A percentile compares a stretch with the other conserved stretches of the same genome.
phyloP scores from a whole-genome alignment of 1,140 invertebrate genomes.

The Drosophila setifemur region DNA sequence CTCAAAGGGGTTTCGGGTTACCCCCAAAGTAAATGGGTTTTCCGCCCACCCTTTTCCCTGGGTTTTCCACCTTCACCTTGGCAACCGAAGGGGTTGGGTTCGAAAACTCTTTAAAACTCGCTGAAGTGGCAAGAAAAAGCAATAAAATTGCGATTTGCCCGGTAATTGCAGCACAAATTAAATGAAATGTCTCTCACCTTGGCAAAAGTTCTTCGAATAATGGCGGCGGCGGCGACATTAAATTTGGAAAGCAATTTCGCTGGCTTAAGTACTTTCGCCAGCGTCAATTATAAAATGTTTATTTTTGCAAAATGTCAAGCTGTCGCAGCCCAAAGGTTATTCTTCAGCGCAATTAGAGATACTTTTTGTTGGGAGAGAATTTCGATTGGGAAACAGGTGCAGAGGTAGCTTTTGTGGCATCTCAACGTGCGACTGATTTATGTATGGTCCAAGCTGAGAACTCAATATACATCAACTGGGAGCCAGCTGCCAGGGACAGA shows the following conservation, averaged over 20 bases:
- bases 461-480: slow-evolving; percentile 51
- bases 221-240: background rate
- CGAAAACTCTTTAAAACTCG: slow-evolving; percentile 52
- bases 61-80: slow-evolving; percentile 11
- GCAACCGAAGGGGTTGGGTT: slow-evolving; percentile 22
- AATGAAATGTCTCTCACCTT: slow-evolving; percentile 6
- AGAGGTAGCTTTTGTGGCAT: slow-evolving; percentile 24
- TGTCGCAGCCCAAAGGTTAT: background rate
- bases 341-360: background rate
- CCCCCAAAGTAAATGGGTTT: background rate
- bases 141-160: slow-evolving; percentile 46
- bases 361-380: slow-evolving; percentile 2
- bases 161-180: slow-evolving; percentile 31
- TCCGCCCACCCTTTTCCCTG: too few species aligned
- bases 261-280: slow-evolving; percentile 30
- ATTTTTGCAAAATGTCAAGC: slow-evolving; percentile 21
- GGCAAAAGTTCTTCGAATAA: slow-evolving; percentile 34
- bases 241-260: slow-evolving; percentile 44
- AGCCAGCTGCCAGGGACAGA: slow-evolving; percentile 48
- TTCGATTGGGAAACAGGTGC: slow-evolving; percentile 6
- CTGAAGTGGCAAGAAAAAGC: slow-evolving; percentile 35
- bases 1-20: slow-evolving; percentile 41
- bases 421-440: slow-evolving; percentile 56
- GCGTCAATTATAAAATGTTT: slow-evolving; percentile 35
- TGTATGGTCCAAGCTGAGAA: slow-evolving; percentile 37